Evolutionary conservation across 2,888 invertebrate genomes (phyloP).

Genomic region (Branchipolynoe longqiensis): DNA sequence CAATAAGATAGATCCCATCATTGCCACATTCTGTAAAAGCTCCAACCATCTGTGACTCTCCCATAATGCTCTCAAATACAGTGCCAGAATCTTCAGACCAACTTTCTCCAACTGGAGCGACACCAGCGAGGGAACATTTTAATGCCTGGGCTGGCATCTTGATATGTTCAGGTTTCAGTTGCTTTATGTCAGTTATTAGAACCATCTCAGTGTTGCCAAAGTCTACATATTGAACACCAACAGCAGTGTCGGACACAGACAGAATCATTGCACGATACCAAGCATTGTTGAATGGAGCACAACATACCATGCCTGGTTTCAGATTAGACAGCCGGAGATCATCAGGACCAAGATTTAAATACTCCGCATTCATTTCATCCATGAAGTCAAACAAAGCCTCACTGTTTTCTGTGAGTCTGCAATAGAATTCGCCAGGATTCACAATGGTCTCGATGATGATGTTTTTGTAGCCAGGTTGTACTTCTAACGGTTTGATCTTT

Average conservation of each 20-base stretch:
- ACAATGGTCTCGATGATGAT: slow-evolving; percentile 69
- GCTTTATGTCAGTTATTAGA: slow-evolving; percentile 58
- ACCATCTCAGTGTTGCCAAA: slow-evolving; percentile 76
- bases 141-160: slow-evolving; percentile 67
- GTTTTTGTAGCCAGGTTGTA: slow-evolving; percentile 17
- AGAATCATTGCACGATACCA: slow-evolving; percentile 75
- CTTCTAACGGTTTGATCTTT: neutral
- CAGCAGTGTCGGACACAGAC: slow-evolving; percentile 64
- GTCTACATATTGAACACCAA: slow-evolving; percentile 78
- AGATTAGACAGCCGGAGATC: slow-evolving; percentile 24
- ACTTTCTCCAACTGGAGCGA: neutral
- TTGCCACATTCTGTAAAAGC: slow-evolving; percentile 1
- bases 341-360: slow-evolving; percentile 11
- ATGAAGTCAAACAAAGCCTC: slow-evolving; percentile 27
- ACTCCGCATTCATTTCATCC: slow-evolving; percentile 50
- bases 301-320: slow-evolving; percentile 63
- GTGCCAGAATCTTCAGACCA: neutral
- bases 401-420: neutral
- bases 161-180: slow-evolving; percentile 67
- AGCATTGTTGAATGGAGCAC: slow-evolving; percentile 69
- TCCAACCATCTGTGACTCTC: neutral
- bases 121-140: slow-evolving; percentile 67
- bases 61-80: neutral
- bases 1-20: neutral
- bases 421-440: slow-evolving; percentile 70